Base-by-base conservation (phyloP, 2,888 invertebrate species). In the Drosophila incognita region DNA sequence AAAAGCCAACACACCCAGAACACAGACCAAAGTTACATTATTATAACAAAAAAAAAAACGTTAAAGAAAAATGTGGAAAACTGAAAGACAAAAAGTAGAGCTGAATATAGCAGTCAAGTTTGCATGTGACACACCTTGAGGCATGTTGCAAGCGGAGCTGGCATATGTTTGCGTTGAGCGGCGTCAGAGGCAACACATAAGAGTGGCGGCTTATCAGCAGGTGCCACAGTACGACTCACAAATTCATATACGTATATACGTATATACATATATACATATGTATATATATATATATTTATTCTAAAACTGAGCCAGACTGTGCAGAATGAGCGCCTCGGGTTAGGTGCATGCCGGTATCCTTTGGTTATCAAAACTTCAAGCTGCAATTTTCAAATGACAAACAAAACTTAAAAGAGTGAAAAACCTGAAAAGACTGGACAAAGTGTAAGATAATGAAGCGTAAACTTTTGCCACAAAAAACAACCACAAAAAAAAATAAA, bases 391-490 rank as follows among this genome's bases (percentile, higher is more conserved):
- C 31, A 53, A 52, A 60, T 65, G 76, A 65, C 82, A 76, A 74
- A 61, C 68, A 74, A 48, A 68, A 63, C 27, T 49, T 35, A 33
- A 11, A 33, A 54, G 38, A 52, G 59, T 31, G 31, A 5, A 42
- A 58, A 36, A 69, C 46, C 46, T 42, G 24, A 13, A 18, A 57
- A 42, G 40, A 57, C 56, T 31, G 27, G 38, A 11, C 36, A 38
- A 61, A 54, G 69, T 65, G 48, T 42, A 35, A 81, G 86, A 87
- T 83, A 83, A 87, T 83, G 82, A 84, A 79, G 69, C 87, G 76
- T 67, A 81, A 83, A 87, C 73, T 81, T 73, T 74, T 65, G 27
- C 74, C 21, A 66, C 76, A 79, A 67, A 80, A 56, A 35, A 56
- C 27, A 29, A 27, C 8, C 27, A 8, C 46, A 21, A 46, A n/a